Base-by-base conservation (phyloP, 2,888 invertebrate genomes). In the Pristionchus arcanus region DNA sequence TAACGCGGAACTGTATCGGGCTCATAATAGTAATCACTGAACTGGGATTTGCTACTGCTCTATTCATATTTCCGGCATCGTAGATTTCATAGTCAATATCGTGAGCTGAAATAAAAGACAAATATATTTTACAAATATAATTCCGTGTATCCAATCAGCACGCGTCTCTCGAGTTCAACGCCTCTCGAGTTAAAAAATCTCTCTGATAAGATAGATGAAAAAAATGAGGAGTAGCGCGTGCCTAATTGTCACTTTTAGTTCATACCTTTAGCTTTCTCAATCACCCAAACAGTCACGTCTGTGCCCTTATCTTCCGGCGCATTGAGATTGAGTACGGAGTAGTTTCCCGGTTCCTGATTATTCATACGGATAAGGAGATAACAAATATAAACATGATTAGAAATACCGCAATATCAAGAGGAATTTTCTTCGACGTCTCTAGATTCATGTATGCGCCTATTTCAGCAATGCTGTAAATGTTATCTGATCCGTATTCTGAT, bases 31-130 rank as follows among this genome's bases (percentile, higher is more conserved):
- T 77, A 0, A 77, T 77, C 9, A 77, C 15, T 42, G 34, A 21
- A 31, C 42, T 42, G 25, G 74, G 74, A 2, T 9, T 42, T 5
- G 74, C 9, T 1, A 25, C 25, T 2, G 42, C 42, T 25, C 74
- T 16, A 16, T 37, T 28, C 74, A 77, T 77, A 2, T 37, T 11
- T 2, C 42, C 74, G 5, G 28, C 37, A 77, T 77, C 74, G 74
- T 77, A 77, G 74, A 77, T 42, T 25, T 77, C 74, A 25, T 77
- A 77, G 13, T 77, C 74, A 25, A 77, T 16, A 1, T 77, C 74
- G 74, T 77, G 9, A 25, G 74, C 74, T 77, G 42, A 37, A 28
- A 28, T 28, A 28, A 68, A n/a, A n/a, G n/a, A n/a, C n/a, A n/a
- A n/a, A n/a, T n/a, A n/a, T n/a, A n/a, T n/a, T n/a, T n/a, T n/a